phyloP scores from a whole-genome alignment of 2,797 vertebrate species.

The Acomys russatus region DNA sequence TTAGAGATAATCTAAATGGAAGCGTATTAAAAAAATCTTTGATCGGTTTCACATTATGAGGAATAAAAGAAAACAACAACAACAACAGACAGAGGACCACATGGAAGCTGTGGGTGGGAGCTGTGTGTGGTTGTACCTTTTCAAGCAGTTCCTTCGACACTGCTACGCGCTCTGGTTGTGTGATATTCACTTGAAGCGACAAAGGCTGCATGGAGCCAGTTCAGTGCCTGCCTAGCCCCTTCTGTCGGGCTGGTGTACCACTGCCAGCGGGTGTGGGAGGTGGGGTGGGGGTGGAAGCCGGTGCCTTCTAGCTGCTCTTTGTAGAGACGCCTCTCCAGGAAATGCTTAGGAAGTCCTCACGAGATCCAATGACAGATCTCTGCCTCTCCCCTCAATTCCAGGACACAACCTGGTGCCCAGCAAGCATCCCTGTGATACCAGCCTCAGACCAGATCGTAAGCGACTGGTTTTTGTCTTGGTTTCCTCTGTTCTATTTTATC shows the following conservation, averaged over 20 bases:
- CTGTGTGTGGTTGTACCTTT: conserved; percentile 67
- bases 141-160: conserved; percentile 27
- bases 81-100: conserved; percentile 54
- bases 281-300: too few species aligned
- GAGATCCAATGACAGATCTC: neutral
- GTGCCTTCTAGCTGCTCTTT: neutral
- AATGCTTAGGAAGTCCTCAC: neutral
- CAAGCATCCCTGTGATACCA: neutral
- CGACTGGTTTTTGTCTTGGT: neutral
- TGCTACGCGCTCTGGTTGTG: neutral
- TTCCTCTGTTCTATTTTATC: neutral
- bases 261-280: neutral
- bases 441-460: neutral
- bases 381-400: neutral
- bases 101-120: conserved; percentile 67
- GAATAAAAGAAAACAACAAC: neutral
- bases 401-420: neutral
- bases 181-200: neutral
- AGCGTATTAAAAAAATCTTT: conserved; percentile 68
- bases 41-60: conserved; percentile 56
- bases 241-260: neutral
- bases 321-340: neutral
- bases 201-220: neutral
- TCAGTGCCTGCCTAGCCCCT: neutral
- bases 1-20: conserved; percentile 71